Evolutionary conservation across 1,140 invertebrate species (phyloP).

Genomic region (Formica selysi): DNA sequence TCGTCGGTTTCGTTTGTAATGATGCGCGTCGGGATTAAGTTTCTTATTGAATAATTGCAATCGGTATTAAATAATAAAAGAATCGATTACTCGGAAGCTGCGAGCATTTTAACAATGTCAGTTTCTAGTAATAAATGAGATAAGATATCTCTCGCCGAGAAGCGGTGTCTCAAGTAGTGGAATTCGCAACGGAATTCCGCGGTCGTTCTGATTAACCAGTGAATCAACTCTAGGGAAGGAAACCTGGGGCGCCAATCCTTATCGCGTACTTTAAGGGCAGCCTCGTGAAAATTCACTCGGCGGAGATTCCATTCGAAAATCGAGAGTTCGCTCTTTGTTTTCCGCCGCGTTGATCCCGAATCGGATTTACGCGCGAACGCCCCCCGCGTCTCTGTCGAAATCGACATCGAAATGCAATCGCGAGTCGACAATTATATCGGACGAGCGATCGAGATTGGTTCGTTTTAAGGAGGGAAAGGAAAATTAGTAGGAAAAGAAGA

Average conservation of each 20-base stretch:
- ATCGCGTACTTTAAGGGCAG: not conserved
- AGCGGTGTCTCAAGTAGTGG: not conserved
- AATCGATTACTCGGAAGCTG: conserved; percentile 45
- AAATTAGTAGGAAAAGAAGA: not conserved
- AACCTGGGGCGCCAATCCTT: not conserved
- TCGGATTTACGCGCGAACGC: conserved; percentile 16
- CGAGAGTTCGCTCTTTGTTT: not conserved
- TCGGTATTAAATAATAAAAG: conserved; percentile 55
- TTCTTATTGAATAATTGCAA: conserved; percentile 23
- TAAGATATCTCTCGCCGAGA: conserved; percentile 14
- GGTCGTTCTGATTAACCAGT: conserved; percentile 67
- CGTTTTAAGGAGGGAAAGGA: not conserved
- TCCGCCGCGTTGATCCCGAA: not conserved
- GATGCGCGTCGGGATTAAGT: not conserved
- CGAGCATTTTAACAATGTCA: not conserved
- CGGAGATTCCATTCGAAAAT: not conserved
- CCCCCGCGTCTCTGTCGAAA: not conserved
- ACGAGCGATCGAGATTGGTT: conserved; percentile 17
- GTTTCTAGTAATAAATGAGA: not conserved
- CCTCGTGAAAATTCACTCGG: not conserved
- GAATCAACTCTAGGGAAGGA: conserved; percentile 64
- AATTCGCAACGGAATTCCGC: conserved; percentile 48
- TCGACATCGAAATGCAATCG: conserved; percentile 35
- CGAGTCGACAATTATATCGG: conserved; percentile 24
- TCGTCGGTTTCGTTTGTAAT: no score